Evolutionary conservation across 2,113 vertebrate genomes (phyloP).

Genomic region (Sinocyclocheilus grahami): DNA sequence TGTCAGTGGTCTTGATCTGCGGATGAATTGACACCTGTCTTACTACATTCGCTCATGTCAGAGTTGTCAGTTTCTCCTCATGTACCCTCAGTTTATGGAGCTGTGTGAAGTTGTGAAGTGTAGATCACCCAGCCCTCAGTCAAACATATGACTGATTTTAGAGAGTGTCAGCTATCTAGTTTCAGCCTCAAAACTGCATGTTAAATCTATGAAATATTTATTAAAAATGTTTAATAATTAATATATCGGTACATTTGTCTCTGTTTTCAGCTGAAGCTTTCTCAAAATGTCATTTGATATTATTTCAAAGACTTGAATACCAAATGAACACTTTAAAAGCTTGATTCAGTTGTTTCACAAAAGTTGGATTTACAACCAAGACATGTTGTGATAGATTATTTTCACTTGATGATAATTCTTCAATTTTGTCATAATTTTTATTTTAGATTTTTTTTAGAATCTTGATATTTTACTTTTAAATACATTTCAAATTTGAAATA

Average conservation of each 20-base stretch:
- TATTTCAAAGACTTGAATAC: constrained; percentile 16
- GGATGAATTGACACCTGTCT: constrained; percentile 74
- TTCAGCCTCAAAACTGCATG: constrained; percentile 28
- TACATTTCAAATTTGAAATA: background rate
- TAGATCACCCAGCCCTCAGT: constrained; percentile 49
- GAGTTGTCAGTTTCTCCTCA: constrained; percentile 71
- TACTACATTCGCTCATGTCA: constrained; percentile 72
- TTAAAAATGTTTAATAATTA: background rate
- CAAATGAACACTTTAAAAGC: background rate
- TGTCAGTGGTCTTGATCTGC: constrained; percentile 75
- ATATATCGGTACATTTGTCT: background rate
- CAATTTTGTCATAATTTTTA: background rate
- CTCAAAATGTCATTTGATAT: constrained; percentile 15
- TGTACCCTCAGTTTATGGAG: constrained; percentile 54
- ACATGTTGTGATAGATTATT: background rate
- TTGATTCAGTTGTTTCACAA: background rate
- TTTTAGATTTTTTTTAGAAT: background rate
- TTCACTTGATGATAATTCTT: background rate
- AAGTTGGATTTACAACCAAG: background rate
- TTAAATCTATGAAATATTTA: constrained; percentile 21
- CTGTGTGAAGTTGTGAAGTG: constrained; percentile 48
- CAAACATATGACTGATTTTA: constrained; percentile 52
- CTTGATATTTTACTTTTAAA: background rate
- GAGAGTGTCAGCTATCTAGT: constrained; percentile 49
- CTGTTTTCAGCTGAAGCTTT: constrained; percentile 22